phyloP scores from a whole-genome alignment of 2,888 invertebrate species.

The Ichneumoninae sp. region DNA sequence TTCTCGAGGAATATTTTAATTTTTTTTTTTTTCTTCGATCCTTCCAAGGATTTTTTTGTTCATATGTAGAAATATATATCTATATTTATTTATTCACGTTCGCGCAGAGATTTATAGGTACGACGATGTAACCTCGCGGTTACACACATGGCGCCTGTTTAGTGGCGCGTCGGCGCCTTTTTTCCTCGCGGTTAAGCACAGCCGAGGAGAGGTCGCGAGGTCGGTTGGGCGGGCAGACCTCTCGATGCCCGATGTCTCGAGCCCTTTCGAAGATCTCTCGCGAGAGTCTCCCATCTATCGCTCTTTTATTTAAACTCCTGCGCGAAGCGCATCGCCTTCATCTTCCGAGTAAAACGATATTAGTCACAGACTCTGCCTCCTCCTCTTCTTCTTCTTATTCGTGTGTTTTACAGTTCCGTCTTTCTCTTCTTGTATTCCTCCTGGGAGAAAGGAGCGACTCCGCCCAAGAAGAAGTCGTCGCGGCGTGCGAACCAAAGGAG shows the following conservation, averaged over 20 bases:
- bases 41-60: slow-evolving; percentile 15
- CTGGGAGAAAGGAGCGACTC: slow-evolving; percentile 17
- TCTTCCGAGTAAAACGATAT: slow-evolving; percentile 64
- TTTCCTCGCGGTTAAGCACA: slow-evolving; percentile 62
- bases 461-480: slow-evolving; percentile 51
- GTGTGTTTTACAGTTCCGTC: slow-evolving; percentile 45
- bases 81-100: slow-evolving; percentile 34
- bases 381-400: slow-evolving; percentile 24
- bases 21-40: slow-evolving; percentile 19
- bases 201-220: slow-evolving; percentile 71
- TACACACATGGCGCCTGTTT: slow-evolving; percentile 73
- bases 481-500: slow-evolving; percentile 43
- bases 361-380: slow-evolving; percentile 45
- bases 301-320: slow-evolving; percentile 40
- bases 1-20: neutral
- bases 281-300: slow-evolving; percentile 23
- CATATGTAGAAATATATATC: slow-evolving; percentile 17
- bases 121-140: slow-evolving; percentile 28
- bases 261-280: slow-evolving; percentile 63
- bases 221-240: slow-evolving; percentile 74
- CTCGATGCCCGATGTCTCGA: slow-evolving; percentile 63
- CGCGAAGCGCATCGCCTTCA: slow-evolving; percentile 41
- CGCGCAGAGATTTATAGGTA: slow-evolving; percentile 46
- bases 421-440: slow-evolving; percentile 47
- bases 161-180: slow-evolving; percentile 76